phyloP scores from a whole-genome alignment of 1,140 invertebrate species.

The Pseudomyrmex concolor region DNA sequence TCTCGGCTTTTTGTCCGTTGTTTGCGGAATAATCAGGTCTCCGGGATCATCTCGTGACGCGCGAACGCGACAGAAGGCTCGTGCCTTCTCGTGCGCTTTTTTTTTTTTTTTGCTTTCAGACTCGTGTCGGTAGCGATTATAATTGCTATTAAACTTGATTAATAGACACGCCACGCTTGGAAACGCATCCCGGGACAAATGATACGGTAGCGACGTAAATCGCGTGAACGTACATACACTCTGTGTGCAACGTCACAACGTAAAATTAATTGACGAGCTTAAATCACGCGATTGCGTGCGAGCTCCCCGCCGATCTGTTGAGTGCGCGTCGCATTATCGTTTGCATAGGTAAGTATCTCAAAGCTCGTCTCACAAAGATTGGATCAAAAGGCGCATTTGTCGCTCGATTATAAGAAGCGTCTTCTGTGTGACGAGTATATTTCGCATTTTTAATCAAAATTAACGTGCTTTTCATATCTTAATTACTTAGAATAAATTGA shows the following conservation, averaged over 20 bases:
- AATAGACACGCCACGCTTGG: slow-evolving; percentile 5
- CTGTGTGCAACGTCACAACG: slow-evolving; percentile 17
- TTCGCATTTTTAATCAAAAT: not conserved
- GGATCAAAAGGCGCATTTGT: not conserved
- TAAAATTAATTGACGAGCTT: slow-evolving; percentile 39
- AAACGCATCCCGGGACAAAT: slow-evolving; percentile 32
- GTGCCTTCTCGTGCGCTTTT: no score
- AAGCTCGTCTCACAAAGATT: not conserved
- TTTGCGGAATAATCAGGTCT: not conserved
- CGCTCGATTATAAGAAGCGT: no score
- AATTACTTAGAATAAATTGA: no score
- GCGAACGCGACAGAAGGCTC: not conserved
- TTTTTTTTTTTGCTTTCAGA: not conserved
- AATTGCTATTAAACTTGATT: slow-evolving; percentile 38
- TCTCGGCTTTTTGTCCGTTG: slow-evolving; percentile 1
- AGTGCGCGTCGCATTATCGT: not conserved
- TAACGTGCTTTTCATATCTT: no score
- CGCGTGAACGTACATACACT: slow-evolving; percentile 21
- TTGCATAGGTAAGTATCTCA: not conserved
- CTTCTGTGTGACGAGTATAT: no score
- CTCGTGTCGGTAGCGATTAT: not conserved
- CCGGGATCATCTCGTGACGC: not conserved
- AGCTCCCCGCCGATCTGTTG: not conserved
- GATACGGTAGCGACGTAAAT: slow-evolving; percentile 41
- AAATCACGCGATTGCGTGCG: slow-evolving; percentile 52